Evolutionary conservation across 2,797 vertebrate genomes (phyloP), one percentile per base, ranked within the genome.

Genomic region (Menidia menidia): DNA sequence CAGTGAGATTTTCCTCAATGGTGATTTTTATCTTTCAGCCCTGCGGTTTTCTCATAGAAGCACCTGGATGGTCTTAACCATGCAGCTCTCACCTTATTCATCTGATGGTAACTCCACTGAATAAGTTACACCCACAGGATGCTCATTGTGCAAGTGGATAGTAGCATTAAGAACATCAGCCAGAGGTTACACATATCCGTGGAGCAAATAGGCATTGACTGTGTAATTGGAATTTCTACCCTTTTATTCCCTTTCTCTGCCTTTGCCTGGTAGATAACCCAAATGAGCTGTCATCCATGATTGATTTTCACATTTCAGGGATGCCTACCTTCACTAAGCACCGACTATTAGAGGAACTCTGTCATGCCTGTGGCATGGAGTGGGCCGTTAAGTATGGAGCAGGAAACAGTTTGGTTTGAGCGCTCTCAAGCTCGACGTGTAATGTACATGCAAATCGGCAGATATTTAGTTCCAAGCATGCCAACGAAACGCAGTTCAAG

Each of bases 271-370:
- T 85, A 89, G 84, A 89, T 88, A 78, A 67, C 68, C 80, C 78
- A 91, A 94, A 92, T 91, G 87, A 93, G 85, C 86, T 89, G 89
- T 91, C 92, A 88, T 85, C 87, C 87, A 69, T 88, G 88, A 92
- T 92, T 91, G 89, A 92, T 93, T 92, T 89, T 82, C 88, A 89
- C 83, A 88, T 93, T 91, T 92, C 85, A 87, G 78, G 91, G 86
- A 87, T 88, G 84, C 82, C 80, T 83, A 84, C 85, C 84, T 88
- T 86, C 75, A 87, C 83, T 84, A 80, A 87, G 81, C 76, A 48
- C 60, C n/a, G 71, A 85, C 87, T 87, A 87, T 92, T 88, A 87
- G 72, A 82, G 80, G 45, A 78, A 68, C 83, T 78, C 70, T 68
- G 77, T 79, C 75, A 57, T 62, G 83, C 80, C 79, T 4, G 57